Evolutionary conservation across 1,140 invertebrate species (phyloP).

Genomic region (Thaumetopoea pityocampa): DNA sequence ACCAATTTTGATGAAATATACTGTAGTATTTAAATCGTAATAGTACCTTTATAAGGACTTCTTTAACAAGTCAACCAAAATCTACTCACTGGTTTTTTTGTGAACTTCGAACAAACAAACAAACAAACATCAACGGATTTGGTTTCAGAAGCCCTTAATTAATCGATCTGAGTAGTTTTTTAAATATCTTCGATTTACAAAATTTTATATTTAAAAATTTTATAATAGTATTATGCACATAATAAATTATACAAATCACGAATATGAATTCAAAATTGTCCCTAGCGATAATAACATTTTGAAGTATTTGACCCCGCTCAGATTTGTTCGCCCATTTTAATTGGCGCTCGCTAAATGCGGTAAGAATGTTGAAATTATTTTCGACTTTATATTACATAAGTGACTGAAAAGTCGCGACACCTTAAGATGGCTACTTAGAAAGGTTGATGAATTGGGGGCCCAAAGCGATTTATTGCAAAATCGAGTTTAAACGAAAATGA

Average conservation of each 20-base stretch:
- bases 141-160: too few species aligned
- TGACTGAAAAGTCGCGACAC: conserved; percentile 45
- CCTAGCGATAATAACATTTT: conserved; percentile 25
- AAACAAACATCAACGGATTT: too few species aligned
- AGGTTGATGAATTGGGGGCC: conserved; percentile 58
- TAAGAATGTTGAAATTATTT: conserved; percentile 45
- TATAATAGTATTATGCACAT: too few species aligned
- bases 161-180: too few species aligned
- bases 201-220: too few species aligned
- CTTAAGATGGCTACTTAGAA: conserved; percentile 49
- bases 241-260: conserved; percentile 9
- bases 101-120: too few species aligned
- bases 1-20: too few species aligned
- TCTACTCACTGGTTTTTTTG: too few species aligned
- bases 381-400: conserved; percentile 45
- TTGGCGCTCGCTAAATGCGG: conserved; percentile 26
- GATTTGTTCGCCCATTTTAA: conserved; percentile 30
- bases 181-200: too few species aligned
- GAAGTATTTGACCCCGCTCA: conserved; percentile 19
- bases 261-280: conserved; percentile 25
- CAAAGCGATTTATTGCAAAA: conserved; percentile 55
- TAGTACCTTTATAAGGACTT: too few species aligned
- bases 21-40: too few species aligned
- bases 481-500: conserved; percentile 53
- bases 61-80: too few species aligned